A percentile compares a stretch with the other conserved stretches of the same genome.
phyloP scores from a whole-genome alignment of 1,140 invertebrate species.

The Trichoplusia ni region DNA sequence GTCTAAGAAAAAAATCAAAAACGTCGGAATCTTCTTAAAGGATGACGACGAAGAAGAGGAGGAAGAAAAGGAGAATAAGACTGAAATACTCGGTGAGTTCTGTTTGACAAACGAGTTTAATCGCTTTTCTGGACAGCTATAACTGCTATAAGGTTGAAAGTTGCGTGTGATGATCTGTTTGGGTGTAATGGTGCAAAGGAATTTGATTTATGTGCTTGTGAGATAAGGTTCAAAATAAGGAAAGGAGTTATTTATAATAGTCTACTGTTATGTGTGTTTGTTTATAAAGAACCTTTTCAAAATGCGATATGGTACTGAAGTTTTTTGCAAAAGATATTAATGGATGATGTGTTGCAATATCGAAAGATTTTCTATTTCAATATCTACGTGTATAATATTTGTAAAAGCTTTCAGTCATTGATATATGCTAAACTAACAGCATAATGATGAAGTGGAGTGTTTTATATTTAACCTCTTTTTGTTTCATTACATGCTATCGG shows the following conservation, averaged over 20 bases:
- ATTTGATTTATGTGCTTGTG: not conserved
- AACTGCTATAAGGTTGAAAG: slow-evolving; percentile 1
- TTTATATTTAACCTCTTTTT: slow-evolving; percentile 25
- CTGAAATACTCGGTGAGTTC: slow-evolving; percentile 79
- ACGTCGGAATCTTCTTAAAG: slow-evolving; percentile 97
- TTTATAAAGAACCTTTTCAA: too few relatives aligned
- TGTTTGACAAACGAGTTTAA: not conserved
- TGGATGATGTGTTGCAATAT: not conserved
- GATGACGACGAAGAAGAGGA: slow-evolving; percentile 95
- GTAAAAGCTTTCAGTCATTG: slow-evolving; percentile 26
- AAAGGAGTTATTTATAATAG: too few relatives aligned
- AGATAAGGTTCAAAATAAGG: too few relatives aligned
- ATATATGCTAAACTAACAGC: slow-evolving; percentile 23
- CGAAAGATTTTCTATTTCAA: not conserved
- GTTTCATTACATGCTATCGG: slow-evolving; percentile 30
- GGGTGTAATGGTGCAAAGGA: not conserved
- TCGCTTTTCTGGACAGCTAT: not conserved
- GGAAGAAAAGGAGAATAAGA: slow-evolving; percentile 86
- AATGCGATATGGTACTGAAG: too few relatives aligned
- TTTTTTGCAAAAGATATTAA: not conserved
- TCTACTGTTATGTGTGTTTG: too few relatives aligned
- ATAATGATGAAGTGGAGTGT: slow-evolving; percentile 9
- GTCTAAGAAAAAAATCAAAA: slow-evolving; percentile 98
- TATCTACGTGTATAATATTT: slow-evolving; percentile 21
- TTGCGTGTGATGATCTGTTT: not conserved